Conservation (phyloP, 2,888 invertebrate species). For the Ennomos quercinarius region DNA sequence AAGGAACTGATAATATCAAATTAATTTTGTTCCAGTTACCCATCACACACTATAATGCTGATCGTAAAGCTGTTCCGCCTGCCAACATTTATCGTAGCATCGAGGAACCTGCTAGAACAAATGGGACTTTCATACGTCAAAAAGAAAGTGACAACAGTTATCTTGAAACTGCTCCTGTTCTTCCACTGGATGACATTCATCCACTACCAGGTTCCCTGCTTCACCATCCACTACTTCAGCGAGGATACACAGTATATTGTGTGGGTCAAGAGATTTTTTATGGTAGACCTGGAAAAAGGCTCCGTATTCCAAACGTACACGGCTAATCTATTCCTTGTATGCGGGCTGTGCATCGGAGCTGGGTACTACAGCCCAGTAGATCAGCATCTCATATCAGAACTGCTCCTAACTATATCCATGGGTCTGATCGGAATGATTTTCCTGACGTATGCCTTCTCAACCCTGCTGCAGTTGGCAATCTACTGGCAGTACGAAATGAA, state of each 20-base stretch:
- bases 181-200: slow-evolving; percentile 67
- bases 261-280: slow-evolving; percentile 51
- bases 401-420: slow-evolving; percentile 50
- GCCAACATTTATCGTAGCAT: slow-evolving; percentile 44
- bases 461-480: slow-evolving; percentile 55
- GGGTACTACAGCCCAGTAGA: slow-evolving; percentile 52
- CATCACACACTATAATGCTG: slow-evolving; percentile 58
- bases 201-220: slow-evolving; percentile 61
- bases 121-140: slow-evolving; percentile 53
- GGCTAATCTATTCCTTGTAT: slow-evolving; percentile 56
- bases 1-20: neutral
- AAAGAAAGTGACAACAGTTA: slow-evolving; percentile 43
- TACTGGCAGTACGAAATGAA: slow-evolving; percentile 54
- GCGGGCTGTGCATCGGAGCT: slow-evolving; percentile 58
- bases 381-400: slow-evolving; percentile 49
- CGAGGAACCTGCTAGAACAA: slow-evolving; percentile 53
- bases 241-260: slow-evolving; percentile 27
- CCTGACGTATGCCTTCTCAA: slow-evolving; percentile 52
- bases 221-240: slow-evolving; percentile 50
- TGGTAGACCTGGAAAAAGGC: slow-evolving; percentile 22
- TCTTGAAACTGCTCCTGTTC: slow-evolving; percentile 50
- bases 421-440: slow-evolving; percentile 57
- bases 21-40: slow-evolving; percentile 38
- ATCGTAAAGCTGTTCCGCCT: slow-evolving; percentile 59
- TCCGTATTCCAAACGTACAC: slow-evolving; percentile 54